Percentiles rank a stretch among this genome's conserved stretches.
Conservation (phyloP, 1,140 invertebrate genomes). For the Centruroides sculpturatus region DNA sequence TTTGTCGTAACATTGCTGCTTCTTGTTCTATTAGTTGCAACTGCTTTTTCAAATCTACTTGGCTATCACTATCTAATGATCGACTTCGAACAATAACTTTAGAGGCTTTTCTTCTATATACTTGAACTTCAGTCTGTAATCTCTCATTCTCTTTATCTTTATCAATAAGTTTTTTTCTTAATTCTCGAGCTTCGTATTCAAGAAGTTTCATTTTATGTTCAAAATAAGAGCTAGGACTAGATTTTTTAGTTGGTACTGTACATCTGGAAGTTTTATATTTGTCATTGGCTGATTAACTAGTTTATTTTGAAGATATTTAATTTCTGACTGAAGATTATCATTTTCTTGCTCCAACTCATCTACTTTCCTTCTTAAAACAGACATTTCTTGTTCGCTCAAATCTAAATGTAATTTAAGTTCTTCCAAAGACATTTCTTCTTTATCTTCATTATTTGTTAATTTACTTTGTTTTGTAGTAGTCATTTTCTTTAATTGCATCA, state of each 20-base stretch:
- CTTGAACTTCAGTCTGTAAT: conserved; percentile 50
- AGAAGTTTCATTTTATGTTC: conserved; percentile 45
- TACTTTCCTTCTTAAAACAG: conserved; percentile 60
- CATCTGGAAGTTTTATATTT: conserved; percentile 17
- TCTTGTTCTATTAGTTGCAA: conserved; percentile 58
- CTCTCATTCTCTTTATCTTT: conserved; percentile 66
- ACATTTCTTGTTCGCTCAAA: conserved; percentile 72
- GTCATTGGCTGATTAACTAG: conserved; percentile 25
- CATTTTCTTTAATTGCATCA: conserved; percentile 86
- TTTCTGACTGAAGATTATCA: conserved; percentile 50
- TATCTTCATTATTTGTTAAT: conserved; percentile 26
- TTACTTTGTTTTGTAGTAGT: conserved; percentile 27
- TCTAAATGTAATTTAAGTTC: conserved; percentile 65
- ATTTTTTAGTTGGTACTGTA: conserved; percentile 6
- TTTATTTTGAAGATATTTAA: conserved; percentile 59
- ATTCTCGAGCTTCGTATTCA: conserved; percentile 52
- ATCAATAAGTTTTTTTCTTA: conserved; percentile 60
- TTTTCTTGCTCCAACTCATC: conserved; percentile 70
- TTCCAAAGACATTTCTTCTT: conserved; percentile 44
- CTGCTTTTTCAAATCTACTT: conserved; percentile 50
- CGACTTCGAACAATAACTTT: conserved; percentile 22
- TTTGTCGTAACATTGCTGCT: conserved; percentile 44
- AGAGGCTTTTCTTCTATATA: conserved; percentile 33
- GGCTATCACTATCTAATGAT: conserved; percentile 38
- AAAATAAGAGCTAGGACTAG: conserved; percentile 26